phyloP scores from a whole-genome alignment of 2,797 vertebrate genomes.

The Crenuchus spilurus region DNA sequence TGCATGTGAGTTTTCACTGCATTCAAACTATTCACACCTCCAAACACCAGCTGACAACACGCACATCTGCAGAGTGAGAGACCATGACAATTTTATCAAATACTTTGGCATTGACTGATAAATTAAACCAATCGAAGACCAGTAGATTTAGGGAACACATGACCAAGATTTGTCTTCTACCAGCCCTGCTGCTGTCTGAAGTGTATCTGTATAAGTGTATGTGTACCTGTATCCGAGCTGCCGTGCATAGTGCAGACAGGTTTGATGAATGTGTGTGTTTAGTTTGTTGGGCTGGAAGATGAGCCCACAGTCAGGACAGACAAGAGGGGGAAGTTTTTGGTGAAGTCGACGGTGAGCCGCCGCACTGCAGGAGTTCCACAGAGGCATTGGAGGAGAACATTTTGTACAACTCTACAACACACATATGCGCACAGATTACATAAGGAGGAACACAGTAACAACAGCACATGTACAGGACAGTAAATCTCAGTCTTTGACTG shows the following conservation, averaged over 20 bases:
- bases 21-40: slow-evolving; percentile 89
- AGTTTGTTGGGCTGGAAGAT: slow-evolving; percentile 82
- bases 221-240: slow-evolving; percentile 92
- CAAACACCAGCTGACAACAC: slow-evolving; percentile 94
- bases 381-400: slow-evolving; percentile 90
- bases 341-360: slow-evolving; percentile 90
- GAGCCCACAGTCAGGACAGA: slow-evolving; percentile 92
- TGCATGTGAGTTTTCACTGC: slow-evolving; percentile 97
- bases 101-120: too few species aligned
- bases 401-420: slow-evolving; percentile 81
- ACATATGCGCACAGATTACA: neutral
- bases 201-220: too few species aligned
- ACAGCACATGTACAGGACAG: too few species aligned
- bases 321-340: slow-evolving; percentile 82
- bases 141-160: too few species aligned
- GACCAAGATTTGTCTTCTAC: too few species aligned
- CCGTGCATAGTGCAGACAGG: slow-evolving; percentile 91
- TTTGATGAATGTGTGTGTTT: slow-evolving; percentile 83
- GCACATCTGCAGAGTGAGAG: slow-evolving; percentile 79
- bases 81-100: too few species aligned
- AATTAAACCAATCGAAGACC: too few species aligned
- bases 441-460: too few species aligned
- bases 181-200: too few species aligned
- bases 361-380: slow-evolving; percentile 89
- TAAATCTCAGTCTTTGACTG: too few species aligned